Base-by-base conservation (phyloP, 2,888 invertebrate species). In the Pollenia griseotomentosa region DNA sequence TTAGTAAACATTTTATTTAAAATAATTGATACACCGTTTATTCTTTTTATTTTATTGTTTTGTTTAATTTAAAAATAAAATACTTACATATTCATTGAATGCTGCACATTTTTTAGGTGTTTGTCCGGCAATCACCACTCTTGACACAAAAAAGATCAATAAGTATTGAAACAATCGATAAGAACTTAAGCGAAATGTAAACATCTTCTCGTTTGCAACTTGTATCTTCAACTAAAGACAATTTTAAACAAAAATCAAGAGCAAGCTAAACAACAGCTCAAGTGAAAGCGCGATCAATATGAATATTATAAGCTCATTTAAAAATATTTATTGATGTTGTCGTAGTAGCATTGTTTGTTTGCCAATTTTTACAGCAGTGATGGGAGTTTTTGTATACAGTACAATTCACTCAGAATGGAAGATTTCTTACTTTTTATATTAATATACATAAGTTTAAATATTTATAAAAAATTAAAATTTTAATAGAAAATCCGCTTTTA, bases 21-120 rank as follows among this genome's bases (percentile, higher is more conserved):
- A 16, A 16, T 16, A 53, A 19, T 53, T 7, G 9, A 19, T 53
- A n/a, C 8, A n/a, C 1, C 16, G 3, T n/a, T n/a, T 23, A 19
- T 12, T 70, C 42, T 16, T 46, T 59, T 55, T 19, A 0, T 46
- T 40, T 4, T 12, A 9, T 51, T 65, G 40, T 23, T 55, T 10
- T 19, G 4, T 44, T 63, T 40, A n/a, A 12, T 48, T 44, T 48
- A 1, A 14, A 46, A 16, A 44, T 14, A 33, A 61, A 80, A 6
- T 6, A 90, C 91, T 90, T 87, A 92, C 92, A 89, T 90, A 91
- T 83, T 90, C 89, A 48, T 90, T 89, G 80, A 89, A 84, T 16
- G n/a, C 86, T 8, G 88, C 88, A 75, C 92, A 92, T 51, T 88
- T 88, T 73, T 70, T 44, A 42, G 19, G 23, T 16, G 68, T 6